Base-by-base conservation (phyloP, 2,113 vertebrate species). In the Verasper variegatus region DNA sequence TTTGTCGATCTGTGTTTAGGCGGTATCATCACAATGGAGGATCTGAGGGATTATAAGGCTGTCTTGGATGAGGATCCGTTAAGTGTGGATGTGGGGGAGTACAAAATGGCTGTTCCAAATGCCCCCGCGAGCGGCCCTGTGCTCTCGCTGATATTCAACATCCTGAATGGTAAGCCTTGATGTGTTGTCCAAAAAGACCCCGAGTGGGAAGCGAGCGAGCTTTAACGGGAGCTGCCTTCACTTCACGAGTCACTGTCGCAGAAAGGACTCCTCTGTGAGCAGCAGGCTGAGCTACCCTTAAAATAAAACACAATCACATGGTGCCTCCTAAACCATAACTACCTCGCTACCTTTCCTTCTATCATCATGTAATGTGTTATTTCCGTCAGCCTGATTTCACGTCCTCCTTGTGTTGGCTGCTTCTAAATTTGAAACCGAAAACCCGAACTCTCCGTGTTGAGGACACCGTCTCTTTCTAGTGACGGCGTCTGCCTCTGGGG, bases 61-160 rank as follows among this genome's bases (percentile, higher is more conserved):
- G 73, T 94, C 9, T 86, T 98, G 86, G 93, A 96, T 0, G 93
- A 96, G 65, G 56, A 92, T 0, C 97, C 97, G 0, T 80, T 96
- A 47, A 86, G 83, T 13, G 45, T 96, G 72, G 74, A 78, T 0
- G 73, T 99, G 0, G 96, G 96, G 27, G 94, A 96, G 21, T 95
- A 90, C 55, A 94, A 78, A 40, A 91, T 99, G 84, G 94, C 92
- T 31, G 89, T 85, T 3, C 96, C 97, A 45, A 95, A 86, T 2
- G 95, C 96, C 37, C 98, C 98, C 0, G 91, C 97, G 66, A 97
- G 98, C 0, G 98, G 98, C 56, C 96, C 98, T 0, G 96, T 99
- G 75, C 95, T 99, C 37, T 91, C 92, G 0, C 95, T 99, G 82
- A 96, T 98, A 80, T 92, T 99, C 83, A 97, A 98, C 91, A 97